Conservation (phyloP, 2,113 vertebrate species). For the Recurvirostra avosetta region DNA sequence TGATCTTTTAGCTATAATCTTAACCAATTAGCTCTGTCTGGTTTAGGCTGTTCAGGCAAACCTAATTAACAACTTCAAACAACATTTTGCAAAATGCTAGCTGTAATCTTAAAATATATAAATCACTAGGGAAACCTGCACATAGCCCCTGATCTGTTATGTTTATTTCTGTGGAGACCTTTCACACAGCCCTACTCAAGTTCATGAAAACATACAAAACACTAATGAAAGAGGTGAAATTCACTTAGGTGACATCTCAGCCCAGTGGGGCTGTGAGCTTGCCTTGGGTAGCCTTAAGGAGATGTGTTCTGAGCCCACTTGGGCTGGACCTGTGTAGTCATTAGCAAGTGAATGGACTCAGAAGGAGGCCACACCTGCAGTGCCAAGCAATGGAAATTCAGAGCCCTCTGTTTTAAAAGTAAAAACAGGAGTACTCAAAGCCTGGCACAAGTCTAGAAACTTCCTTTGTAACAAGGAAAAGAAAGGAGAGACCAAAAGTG, state of each 20-base stretch:
- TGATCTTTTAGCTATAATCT: background rate
- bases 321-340: background rate
- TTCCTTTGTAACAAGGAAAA: background rate
- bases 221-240: background rate
- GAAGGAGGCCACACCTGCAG: background rate
- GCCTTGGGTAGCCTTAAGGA: background rate
- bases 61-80: slow-evolving; percentile 6
- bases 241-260: background rate
- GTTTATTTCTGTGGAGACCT: background rate
- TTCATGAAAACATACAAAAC: background rate
- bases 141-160: background rate
- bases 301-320: background rate
- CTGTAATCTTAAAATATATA: slow-evolving; percentile 13
- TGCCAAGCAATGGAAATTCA: background rate
- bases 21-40: slow-evolving; percentile 2
- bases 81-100: background rate
- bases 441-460: background rate
- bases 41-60: background rate
- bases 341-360: background rate
- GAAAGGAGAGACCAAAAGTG: background rate
- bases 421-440: background rate
- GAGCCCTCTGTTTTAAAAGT: background rate
- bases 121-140: background rate
- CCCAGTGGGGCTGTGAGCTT: background rate
- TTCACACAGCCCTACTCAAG: background rate